phyloP scores from a whole-genome alignment of 1,140 invertebrate species.

The Drosophila nigrodunni region DNA sequence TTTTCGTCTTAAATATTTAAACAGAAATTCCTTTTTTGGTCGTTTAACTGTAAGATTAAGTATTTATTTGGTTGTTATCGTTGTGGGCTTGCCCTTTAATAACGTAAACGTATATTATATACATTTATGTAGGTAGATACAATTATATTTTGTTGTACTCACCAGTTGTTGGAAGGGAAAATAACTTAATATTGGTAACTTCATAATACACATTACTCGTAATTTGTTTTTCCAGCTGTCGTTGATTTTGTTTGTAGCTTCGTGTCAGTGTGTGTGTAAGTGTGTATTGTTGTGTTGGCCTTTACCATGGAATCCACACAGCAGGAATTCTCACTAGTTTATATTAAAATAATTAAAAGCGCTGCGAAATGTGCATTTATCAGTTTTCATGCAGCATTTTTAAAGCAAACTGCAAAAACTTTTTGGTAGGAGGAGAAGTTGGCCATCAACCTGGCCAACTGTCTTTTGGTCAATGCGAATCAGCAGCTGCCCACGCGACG shows the following conservation, averaged over 20 bases:
- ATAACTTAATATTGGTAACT: constrained; percentile 41
- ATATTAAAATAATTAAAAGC: constrained; percentile 38
- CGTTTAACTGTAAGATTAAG: not conserved
- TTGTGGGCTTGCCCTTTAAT: constrained; percentile 41
- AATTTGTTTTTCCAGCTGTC: constrained; percentile 46
- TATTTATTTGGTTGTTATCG: constrained; percentile 34
- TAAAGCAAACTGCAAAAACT: not conserved
- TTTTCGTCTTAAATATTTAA: not conserved
- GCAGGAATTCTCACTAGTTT: constrained; percentile 2
- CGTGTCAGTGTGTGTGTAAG: not conserved
- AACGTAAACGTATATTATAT: constrained; percentile 9
- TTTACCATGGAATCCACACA: not conserved
- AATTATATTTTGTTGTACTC: not conserved
- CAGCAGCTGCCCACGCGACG: not conserved
- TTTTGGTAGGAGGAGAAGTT: constrained; percentile 1
- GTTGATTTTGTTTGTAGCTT: constrained; percentile 21
- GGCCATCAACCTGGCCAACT: constrained; percentile 11
- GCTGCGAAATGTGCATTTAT: constrained; percentile 28
- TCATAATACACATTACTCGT: constrained; percentile 19
- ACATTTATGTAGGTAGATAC: not conserved
- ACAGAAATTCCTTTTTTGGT: not conserved
- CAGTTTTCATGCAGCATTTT: constrained; percentile 6
- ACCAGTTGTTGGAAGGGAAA: constrained; percentile 9
- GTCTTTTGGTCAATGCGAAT: constrained; percentile 29
- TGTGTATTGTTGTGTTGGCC: not conserved